Percentiles rank a stretch among this genome's conserved stretches.
Evolutionary conservation across 2,797 vertebrate species (phyloP).

Genomic region (Sebastes miniatus): DNA sequence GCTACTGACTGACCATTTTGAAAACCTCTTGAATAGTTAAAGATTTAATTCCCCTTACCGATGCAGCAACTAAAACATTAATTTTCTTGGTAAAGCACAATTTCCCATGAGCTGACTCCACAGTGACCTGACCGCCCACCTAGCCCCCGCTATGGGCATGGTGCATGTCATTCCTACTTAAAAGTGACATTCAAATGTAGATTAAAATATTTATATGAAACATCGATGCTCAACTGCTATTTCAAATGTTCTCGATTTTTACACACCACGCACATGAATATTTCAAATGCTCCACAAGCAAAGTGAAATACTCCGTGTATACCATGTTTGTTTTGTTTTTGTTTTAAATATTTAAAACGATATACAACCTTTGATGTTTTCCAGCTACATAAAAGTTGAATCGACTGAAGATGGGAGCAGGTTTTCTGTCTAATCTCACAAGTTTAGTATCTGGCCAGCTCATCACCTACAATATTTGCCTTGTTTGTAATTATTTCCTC

Average conservation of each 20-base stretch:
- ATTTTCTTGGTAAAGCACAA: conserved; percentile 73
- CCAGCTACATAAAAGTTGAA: conserved; percentile 12
- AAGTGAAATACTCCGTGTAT: conserved; percentile 34
- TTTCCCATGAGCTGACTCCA: conserved; percentile 37
- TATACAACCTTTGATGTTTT: conserved; percentile 12
- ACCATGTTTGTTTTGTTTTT: conserved; percentile 47
- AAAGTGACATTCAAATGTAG: conserved; percentile 52
- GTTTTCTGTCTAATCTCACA: conserved; percentile 24
- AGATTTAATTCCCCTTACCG: conserved; percentile 16
- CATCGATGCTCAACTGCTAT: conserved; percentile 47
- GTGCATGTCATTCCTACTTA: conserved; percentile 58
- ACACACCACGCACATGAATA: conserved; percentile 45
- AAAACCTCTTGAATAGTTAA: conserved; percentile 17
- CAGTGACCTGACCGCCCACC: conserved; percentile 29
- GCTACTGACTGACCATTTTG: conserved; percentile 7
- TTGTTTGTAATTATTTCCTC: not conserved
- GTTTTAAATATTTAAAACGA: conserved; percentile 37
- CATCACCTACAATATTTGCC: not conserved
- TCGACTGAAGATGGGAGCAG: conserved; percentile 26
- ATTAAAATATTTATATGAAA: conserved; percentile 62
- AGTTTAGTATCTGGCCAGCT: not conserved
- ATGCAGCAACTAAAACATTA: conserved; percentile 44
- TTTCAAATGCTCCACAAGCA: conserved; percentile 45
- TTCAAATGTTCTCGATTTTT: conserved; percentile 55
- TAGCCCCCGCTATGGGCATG: conserved; percentile 19